phyloP scores from a whole-genome alignment of 2,113 vertebrate species.

The Nannospalax galili region DNA sequence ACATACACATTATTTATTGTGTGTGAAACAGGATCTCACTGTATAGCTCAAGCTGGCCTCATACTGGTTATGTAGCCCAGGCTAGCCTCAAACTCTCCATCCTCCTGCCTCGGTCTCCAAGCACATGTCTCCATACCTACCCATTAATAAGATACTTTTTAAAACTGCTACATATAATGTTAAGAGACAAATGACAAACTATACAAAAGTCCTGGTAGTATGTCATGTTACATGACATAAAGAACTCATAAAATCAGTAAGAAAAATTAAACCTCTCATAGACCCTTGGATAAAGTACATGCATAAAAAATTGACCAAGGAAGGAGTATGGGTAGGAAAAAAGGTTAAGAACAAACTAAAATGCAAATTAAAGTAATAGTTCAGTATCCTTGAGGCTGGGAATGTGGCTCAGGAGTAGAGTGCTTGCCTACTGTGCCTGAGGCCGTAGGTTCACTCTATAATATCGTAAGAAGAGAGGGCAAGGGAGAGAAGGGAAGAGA shows the following conservation, averaged over 20 bases:
- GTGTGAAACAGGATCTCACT: not conserved
- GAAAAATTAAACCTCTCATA: not conserved
- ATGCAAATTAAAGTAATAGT: not conserved
- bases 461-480: not conserved
- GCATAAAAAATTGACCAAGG: not conserved
- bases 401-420: not conserved
- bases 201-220: not conserved
- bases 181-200: slow-evolving; percentile 39
- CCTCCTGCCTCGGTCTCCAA: not conserved
- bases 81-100: not conserved
- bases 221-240: not conserved
- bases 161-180: not conserved
- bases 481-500: not conserved
- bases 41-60: not conserved
- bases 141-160: not conserved
- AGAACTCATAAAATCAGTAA: not conserved
- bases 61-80: not conserved
- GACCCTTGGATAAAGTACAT: not conserved
- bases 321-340: not conserved
- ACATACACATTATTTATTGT: too few species aligned
- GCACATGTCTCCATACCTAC: too few species aligned
- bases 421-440: not conserved
- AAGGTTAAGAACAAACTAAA: not conserved
- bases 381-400: not conserved
- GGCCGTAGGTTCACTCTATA: not conserved